phyloP scores from a whole-genome alignment of 2,797 vertebrate species.

The Phoeniculus purpureus region DNA sequence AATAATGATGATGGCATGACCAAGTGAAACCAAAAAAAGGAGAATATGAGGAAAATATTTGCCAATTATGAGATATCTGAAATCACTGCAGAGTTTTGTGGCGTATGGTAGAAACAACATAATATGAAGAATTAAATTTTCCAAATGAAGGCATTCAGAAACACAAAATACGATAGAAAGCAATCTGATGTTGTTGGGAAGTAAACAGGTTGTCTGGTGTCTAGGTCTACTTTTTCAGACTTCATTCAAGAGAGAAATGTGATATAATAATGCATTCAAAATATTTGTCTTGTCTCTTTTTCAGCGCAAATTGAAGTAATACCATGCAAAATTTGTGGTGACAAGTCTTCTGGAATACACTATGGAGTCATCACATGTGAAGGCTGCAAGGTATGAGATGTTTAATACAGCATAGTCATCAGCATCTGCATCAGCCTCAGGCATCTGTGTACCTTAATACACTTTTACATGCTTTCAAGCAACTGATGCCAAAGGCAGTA shows the following conservation, averaged over 20 bases:
- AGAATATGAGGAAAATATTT: not conserved
- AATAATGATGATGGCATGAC: not conserved
- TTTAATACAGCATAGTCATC: not conserved
- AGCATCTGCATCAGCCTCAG: conserved; percentile 9
- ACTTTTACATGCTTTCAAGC: not conserved
- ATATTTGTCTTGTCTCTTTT: conserved; percentile 65
- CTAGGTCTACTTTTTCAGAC: not conserved
- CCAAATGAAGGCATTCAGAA: not conserved
- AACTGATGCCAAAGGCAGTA: not conserved
- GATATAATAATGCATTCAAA: conserved; percentile 28
- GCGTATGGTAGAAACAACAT: not conserved
- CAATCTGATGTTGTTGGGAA: not conserved
- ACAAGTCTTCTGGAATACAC: conserved; percentile 99
- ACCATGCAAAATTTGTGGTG: conserved; percentile 99
- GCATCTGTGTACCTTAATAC: not conserved
- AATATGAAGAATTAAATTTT: not conserved
- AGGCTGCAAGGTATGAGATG: conserved; percentile 93
- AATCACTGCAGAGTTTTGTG: not conserved
- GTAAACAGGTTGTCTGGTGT: not conserved
- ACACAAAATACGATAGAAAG: not conserved
- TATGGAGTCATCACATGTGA: conserved; percentile 99
- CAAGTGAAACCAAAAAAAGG: not conserved
- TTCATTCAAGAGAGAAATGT: conserved; percentile 11
- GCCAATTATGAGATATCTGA: not conserved
- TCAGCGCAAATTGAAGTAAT: conserved; percentile 99